Evolutionary conservation across 2,113 vertebrate species (phyloP), one percentile per base, ranked within the genome.

Genomic region (Callipepla californica): DNA sequence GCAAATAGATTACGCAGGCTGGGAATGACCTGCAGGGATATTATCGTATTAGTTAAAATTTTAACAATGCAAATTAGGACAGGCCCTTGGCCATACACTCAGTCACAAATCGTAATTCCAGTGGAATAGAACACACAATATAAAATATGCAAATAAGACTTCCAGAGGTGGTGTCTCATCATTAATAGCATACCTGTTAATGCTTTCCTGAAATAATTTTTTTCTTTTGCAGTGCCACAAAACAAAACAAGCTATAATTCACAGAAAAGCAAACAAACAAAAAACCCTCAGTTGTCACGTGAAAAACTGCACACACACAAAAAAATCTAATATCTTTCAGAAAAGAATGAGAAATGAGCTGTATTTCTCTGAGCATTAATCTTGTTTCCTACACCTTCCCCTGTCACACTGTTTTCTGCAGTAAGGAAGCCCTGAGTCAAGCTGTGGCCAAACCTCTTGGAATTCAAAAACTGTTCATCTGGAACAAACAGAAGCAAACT

Each of bases 41-140:
- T 94, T 50, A 91, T 34, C 83, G 68, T 80, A 94, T 92, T 86
- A 85, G 67, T 80, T 90, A 93, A 93, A 90, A 91, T 80, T 82
- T 87, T 96, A 96, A 96, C 92, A 94, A 95, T 87, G 89, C 50
- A 95, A 94, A 96, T 94, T 89, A 90, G 93, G 91, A 90, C 80
- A 80, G 45, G 75, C 89, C 57, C 51, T 76, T 81, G 65, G 67
- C 89, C 92, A 73, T 67, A 82, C 9, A 68, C 22, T 95, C 59
- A 95, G 34, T 90, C 68, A 94, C 61, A 94, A 95, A 85, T 67
- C 58, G 87, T 85, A 95, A 92, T 90, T 94, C 74, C 69, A 85
- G 72, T 57, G 34, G 44, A 67, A 68, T n/a, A 69, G 74, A 87
- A 90, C 40, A 44, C 34, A 76, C 65, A 66, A 88, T 75, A 40